Evolutionary conservation across 2,797 vertebrate genomes (phyloP), one percentile per base, ranked within the genome.

Genomic region (Characodon lateralis): DNA sequence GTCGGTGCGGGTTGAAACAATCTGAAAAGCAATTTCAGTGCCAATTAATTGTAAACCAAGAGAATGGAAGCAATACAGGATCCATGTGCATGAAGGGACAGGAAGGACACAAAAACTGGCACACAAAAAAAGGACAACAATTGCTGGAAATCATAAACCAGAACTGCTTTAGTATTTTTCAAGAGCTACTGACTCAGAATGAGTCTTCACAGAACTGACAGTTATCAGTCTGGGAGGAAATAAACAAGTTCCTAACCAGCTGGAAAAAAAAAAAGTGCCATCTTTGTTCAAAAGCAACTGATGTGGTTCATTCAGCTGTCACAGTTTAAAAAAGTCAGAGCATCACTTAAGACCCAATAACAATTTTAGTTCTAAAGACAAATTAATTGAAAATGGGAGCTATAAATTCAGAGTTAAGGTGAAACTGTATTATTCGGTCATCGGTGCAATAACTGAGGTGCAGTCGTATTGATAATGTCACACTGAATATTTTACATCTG

Each of bases 1-100:
- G 89, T 85, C 91, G 75, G 83, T 91, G 89, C 83, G 87, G 86
- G 90, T 89, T 93, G 80, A 90, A 91, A 94, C 84, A 88, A 92
- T 93, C 78, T 88, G 81, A 90, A 91, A 94, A 90, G 88, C 91
- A 93, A 94, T 95, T 92, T 93, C 85, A 73, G 51, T 89, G 85
- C 87, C 88, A 91, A 93, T 95, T 94, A 90, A 85, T 77, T 89
- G 73, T 77, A 71, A 79, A 74, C 81, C 6, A 46, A 85, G 78
- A 79, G 81, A 87, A 87, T 80, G 78, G 85, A 83, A 82, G 58
- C 70, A 80, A 86, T 86, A 83, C 39, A 39, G 78, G 84, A 85
- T 85, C 76, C 73, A 83, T 77, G 84, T 78, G 85, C 87, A 71
- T 79, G 83, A 79, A 74, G 81, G 63, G 71, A 69, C 26, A 72